These are phyloP conservation scores for Rhagonycha fulva DNA, from an alignment of 2,888 invertebrate genomes.

Conservation along the genomic window DNA sequence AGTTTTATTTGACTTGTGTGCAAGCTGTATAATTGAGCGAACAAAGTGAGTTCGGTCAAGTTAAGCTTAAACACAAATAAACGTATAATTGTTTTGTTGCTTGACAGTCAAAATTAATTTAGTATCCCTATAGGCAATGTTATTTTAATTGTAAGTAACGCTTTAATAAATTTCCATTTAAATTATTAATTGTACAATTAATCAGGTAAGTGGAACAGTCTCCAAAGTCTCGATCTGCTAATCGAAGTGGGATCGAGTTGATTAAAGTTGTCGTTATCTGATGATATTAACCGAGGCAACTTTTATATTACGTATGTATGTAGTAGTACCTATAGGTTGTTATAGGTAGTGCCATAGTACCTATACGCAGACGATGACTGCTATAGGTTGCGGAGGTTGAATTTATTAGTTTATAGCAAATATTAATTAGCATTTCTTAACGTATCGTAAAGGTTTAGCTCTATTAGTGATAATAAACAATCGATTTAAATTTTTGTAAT, in stretches of 20 bases:
- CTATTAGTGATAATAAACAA: slow-evolving; percentile 21
- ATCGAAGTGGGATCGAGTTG: slow-evolving; percentile 36
- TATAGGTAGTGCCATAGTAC: no score
- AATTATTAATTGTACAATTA: slow-evolving; percentile 44
- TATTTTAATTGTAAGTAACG: slow-evolving; percentile 31
- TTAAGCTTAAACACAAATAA: background rate
- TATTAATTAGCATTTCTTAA: slow-evolving; percentile 30
- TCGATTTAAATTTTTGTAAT: slow-evolving; percentile 13
- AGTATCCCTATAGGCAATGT: slow-evolving; percentile 21
- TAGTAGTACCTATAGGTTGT: no score
- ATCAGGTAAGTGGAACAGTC: slow-evolving; percentile 39
- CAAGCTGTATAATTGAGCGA: slow-evolving; percentile 28
- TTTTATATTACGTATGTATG: background rate
- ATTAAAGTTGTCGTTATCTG: slow-evolving; percentile 33
- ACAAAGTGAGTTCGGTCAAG: slow-evolving; percentile 21
- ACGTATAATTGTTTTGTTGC: slow-evolving; percentile 21
- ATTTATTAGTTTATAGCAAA: slow-evolving; percentile 18
- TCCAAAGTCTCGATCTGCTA: slow-evolving; percentile 22
- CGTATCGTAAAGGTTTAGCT: slow-evolving; percentile 18
- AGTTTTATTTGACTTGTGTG: slow-evolving; percentile 41
- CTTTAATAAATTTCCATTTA: slow-evolving; percentile 37
- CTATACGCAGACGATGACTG: no score
- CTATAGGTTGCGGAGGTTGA: slow-evolving; percentile 10
- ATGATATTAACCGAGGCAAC: slow-evolving; percentile 23
- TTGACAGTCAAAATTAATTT: slow-evolving; percentile 17